Evolutionary conservation across 2,113 vertebrate species (phyloP), one percentile per base, ranked within the genome.

Genomic region (Tretioscincus oriximinensis): DNA sequence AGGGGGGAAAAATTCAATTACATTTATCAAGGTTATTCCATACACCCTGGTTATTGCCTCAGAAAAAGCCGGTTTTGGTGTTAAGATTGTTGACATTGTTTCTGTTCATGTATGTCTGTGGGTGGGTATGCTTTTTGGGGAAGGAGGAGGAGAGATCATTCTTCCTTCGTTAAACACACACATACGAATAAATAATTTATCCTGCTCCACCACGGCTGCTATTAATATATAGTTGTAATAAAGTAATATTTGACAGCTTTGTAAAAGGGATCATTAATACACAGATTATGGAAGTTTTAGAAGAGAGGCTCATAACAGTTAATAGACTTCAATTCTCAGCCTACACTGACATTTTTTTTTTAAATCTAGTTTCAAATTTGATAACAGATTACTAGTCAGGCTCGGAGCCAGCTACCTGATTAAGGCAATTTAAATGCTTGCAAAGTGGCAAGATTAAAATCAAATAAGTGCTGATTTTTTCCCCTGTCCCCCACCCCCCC

Each of bases 371-470:
- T 97, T 96, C 92, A 94, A 96, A 96, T 96, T 97, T 98, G 97
- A 98, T 98, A 98, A 97, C 96, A 97, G 96, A 96, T 97, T 96
- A 95, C 95, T 94, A 96, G 95, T 94, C 93, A 94, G 93, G 95
- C 96, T 96, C 95, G 93, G 92, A 96, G 96, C 95, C 96, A 95
- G 95, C 92, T 95, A 96, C 95, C 95, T 96, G 96, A 97, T 97
- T 96, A 97, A 97, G 96, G 94, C 96, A 97, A 97, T 98, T 98
- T 98, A 97, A 98, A 98, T 97, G 96, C 96, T 96, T 95, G 95
- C 96, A 98, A 98, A 98, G 96, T 98, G 96, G 95, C 87, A 91
- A 99, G 97, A 98, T 99, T 97, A 97, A 97, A 98, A 98, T 97
- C 97, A 95, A 97, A 97, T 97, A 97, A 97, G 96, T 96, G 95